phyloP scores from a whole-genome alignment of 2,113 vertebrate species.

The Pelmatolapia mariae region DNA sequence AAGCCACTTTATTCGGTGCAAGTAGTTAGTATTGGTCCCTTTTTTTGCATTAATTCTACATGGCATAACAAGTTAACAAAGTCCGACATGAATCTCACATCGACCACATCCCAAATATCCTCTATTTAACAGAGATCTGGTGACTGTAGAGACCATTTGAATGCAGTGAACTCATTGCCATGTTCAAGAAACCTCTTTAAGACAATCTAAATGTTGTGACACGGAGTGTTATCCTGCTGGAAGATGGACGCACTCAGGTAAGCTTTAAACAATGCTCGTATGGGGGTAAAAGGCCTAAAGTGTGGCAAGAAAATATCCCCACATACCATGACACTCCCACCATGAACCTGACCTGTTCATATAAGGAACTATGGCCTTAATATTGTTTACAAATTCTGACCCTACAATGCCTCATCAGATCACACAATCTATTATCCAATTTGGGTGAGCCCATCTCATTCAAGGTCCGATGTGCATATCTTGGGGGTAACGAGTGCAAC shows the following conservation, averaged over 20 bases:
- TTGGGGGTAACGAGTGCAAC: background rate
- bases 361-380: background rate
- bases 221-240: background rate
- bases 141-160: background rate
- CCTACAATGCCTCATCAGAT: background rate
- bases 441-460: background rate
- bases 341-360: background rate
- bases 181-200: background rate
- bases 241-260: background rate
- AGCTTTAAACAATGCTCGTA: background rate
- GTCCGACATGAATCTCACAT: background rate
- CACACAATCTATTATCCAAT: background rate
- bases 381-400: background rate
- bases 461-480: background rate
- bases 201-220: background rate
- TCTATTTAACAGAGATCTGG: background rate
- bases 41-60: background rate
- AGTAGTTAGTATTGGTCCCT: background rate
- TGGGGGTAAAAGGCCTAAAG: background rate
- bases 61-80: background rate
- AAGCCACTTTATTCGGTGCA: background rate
- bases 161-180: background rate
- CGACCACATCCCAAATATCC: background rate
- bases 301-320: background rate
- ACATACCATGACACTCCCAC: background rate